Percentiles rank a stretch among this genome's conserved stretches.
phyloP scores from a whole-genome alignment of 2,888 invertebrate species.

The Matsumyia berberina region DNA sequence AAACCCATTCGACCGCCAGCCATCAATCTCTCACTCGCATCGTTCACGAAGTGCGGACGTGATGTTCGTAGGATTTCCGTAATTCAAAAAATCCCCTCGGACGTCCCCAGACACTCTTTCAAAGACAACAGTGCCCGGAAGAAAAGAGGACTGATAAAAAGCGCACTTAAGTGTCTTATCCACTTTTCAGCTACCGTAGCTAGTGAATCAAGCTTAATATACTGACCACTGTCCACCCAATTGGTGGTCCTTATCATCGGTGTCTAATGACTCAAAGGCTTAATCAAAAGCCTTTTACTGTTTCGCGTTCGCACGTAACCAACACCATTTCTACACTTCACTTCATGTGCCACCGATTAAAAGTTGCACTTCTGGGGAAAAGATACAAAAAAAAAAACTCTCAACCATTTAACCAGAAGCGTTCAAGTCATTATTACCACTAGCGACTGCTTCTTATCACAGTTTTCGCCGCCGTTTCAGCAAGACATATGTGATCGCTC shows the following conservation, averaged over 20 bases:
- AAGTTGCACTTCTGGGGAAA: slow-evolving; percentile 6
- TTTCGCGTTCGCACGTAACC: slow-evolving; percentile 43
- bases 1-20: too few species aligned
- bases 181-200: slow-evolving; percentile 3
- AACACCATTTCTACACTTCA: slow-evolving; percentile 35
- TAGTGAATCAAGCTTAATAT: slow-evolving; percentile 21
- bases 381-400: slow-evolving; percentile 16
- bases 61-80: too few species aligned
- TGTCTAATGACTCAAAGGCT: slow-evolving; percentile 46
- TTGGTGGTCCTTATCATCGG: slow-evolving; percentile 44
- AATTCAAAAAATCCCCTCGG: too few species aligned
- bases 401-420: slow-evolving; percentile 49
- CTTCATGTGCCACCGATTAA: slow-evolving; percentile 17
- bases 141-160: too few species aligned
- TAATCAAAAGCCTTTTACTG: slow-evolving; percentile 39
- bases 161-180: too few species aligned
- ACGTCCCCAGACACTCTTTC: too few species aligned
- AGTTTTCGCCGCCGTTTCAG: slow-evolving; percentile 44
- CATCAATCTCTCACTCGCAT: too few species aligned
- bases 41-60: too few species aligned
- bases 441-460: slow-evolving; percentile 61
- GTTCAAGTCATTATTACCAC: slow-evolving; percentile 53
- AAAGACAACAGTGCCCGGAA: too few species aligned
- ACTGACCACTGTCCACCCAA: slow-evolving; percentile 32
- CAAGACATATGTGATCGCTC: slow-evolving; percentile 51